Base-by-base conservation (phyloP, 2,113 vertebrate genomes). In the Paedocypris sp. region DNA sequence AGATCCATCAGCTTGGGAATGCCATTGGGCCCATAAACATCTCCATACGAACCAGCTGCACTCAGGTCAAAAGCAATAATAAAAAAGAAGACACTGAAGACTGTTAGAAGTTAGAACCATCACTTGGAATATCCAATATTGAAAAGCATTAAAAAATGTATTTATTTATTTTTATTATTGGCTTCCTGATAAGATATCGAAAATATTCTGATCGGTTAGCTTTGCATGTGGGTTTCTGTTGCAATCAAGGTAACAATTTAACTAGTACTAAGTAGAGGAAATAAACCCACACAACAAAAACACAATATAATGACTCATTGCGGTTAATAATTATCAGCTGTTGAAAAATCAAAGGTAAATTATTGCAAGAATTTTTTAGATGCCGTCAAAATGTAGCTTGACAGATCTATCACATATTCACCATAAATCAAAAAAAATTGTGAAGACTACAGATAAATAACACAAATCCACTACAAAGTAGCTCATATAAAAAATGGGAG, bases 1-100 rank as follows among this genome's bases (percentile, higher is more conserved):
- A 90, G 86, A 73, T 90, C 90, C 88, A 89, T 87, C 75, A 90
- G 79, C 9, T 83, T 80, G 70, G 72, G 78, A 2, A 77, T 64
- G 49, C 81, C 80, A 1, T 86, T 81, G 73, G 86, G 49, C 69
- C 82, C 85, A 70, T 82, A 80, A 72, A 81, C 85, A 74, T 82
- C 85, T 68, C 86, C 82, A 0, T 83, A 73, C 42, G 76, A 75
- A 62, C 83, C 78, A 8, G 80, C 87, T 90, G 75, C 9, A 53
- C 39, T 3, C 8, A 51, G 22, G 25, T 45, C 3, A 64, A 64
- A 63, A 33, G 8, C 19, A 20, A 10, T 20, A 26, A 16, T 12
- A 33, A 18, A 42, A 33, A 25, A 46, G 12, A 18, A 18, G 15
- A n/a, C n/a, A n/a, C n/a, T n/a, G n/a, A n/a, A n/a, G n/a, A n/a